phyloP scores from a whole-genome alignment of 2,113 vertebrate species.

The Centropus unirufus region DNA sequence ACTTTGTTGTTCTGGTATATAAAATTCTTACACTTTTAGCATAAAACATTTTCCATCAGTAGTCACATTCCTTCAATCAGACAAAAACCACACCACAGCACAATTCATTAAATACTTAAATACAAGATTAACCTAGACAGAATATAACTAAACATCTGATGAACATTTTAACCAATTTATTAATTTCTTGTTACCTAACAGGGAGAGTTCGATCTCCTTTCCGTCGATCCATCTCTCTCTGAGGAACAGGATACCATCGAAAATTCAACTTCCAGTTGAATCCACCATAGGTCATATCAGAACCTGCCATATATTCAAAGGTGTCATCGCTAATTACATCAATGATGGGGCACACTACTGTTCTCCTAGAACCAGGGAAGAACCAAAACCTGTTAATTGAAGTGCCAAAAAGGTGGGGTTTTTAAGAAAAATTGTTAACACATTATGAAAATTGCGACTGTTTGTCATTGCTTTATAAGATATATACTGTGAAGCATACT shows the following conservation, averaged over 20 bases:
- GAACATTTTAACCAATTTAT: not conserved
- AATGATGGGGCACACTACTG: conserved; percentile 97
- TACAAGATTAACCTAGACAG: not conserved
- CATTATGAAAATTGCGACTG: no score
- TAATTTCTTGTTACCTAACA: conserved; percentile 80
- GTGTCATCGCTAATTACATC: conserved; percentile 99
- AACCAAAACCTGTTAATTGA: not conserved
- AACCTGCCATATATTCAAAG: conserved; percentile 99
- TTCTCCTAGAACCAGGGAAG: conserved; percentile 80
- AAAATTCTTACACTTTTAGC: not conserved
- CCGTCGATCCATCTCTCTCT: conserved; percentile 98
- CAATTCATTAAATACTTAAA: not conserved
- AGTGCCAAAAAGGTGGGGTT: not conserved
- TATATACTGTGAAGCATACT: not conserved
- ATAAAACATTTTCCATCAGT: not conserved
- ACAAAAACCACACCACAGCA: not conserved
- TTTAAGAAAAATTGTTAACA: not conserved
- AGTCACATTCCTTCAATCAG: not conserved
- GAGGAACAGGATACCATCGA: conserved; percentile 98
- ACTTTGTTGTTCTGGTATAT: not conserved
- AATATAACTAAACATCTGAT: not conserved
- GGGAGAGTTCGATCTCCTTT: conserved; percentile 97
- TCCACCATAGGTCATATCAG: conserved; percentile 98
- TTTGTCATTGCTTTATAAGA: not conserved
- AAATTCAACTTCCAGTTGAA: conserved; percentile 99